phyloP scores from a whole-genome alignment of 2,113 vertebrate species.

The Macheiramphus alcinus region DNA sequence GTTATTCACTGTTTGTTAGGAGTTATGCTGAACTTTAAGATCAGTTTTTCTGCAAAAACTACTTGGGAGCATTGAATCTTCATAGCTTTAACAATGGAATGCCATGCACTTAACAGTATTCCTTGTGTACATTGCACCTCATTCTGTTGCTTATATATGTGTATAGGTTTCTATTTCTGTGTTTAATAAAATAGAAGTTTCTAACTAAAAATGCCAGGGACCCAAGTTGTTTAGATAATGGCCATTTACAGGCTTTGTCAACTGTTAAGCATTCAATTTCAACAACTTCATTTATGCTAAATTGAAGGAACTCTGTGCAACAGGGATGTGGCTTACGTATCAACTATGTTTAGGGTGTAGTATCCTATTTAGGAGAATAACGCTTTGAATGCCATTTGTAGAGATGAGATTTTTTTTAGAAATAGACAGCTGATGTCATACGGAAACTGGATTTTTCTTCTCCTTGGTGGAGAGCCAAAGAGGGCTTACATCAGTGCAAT shows the following conservation, averaged over 20 bases:
- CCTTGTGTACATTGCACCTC: background rate
- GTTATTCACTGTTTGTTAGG: background rate
- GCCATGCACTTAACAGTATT: background rate
- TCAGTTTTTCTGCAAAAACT: background rate
- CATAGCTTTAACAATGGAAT: background rate
- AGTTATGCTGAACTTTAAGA: background rate
- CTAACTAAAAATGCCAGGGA: background rate
- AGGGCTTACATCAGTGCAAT: background rate
- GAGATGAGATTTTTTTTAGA: background rate
- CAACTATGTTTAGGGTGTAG: background rate
- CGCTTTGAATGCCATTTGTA: background rate
- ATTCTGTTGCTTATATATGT: background rate
- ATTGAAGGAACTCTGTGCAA: background rate
- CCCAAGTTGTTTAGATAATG: background rate
- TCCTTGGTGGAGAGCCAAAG: background rate
- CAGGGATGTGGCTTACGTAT: background rate
- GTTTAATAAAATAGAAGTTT: background rate
- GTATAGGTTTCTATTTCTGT: background rate
- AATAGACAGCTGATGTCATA: background rate
- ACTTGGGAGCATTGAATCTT: background rate
- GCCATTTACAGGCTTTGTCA: background rate
- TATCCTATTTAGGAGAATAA: background rate
- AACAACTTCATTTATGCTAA: background rate
- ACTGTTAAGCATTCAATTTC: background rate
- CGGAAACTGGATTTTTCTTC: background rate